phyloP scores from a whole-genome alignment of 2,113 vertebrate genomes.

The Jacana jacana region DNA sequence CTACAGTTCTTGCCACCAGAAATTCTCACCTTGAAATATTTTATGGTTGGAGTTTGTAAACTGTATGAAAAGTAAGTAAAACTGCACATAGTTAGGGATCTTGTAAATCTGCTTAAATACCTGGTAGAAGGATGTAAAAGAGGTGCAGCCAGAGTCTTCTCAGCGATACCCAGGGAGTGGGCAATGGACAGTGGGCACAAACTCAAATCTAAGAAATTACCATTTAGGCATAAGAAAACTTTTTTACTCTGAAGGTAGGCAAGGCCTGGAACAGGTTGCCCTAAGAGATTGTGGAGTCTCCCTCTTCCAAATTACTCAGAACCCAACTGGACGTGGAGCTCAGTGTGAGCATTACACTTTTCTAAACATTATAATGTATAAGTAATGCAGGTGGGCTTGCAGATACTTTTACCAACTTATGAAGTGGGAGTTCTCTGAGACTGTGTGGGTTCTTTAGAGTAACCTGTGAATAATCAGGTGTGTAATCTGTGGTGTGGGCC shows the following conservation, averaged over 20 bases:
- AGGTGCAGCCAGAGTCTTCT: background rate
- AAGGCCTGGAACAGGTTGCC: background rate
- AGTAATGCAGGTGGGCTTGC: background rate
- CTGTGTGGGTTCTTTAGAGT: background rate
- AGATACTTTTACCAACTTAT: background rate
- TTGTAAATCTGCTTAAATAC: background rate
- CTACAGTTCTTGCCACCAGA: background rate
- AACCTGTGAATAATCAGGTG: background rate
- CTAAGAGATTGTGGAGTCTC: background rate
- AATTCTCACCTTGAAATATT: background rate
- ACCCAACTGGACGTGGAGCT: fast-evolving
- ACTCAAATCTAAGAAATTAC: background rate
- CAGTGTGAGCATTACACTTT: background rate
- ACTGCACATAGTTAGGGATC: background rate
- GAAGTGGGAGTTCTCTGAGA: background rate
- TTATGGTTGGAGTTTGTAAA: background rate
- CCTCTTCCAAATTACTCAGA: background rate
- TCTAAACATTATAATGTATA: background rate
- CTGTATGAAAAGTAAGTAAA: background rate
- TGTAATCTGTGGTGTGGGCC: background rate
- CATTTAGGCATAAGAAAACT: background rate
- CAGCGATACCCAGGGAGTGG: background rate
- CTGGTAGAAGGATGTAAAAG: background rate
- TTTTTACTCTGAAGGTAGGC: background rate
- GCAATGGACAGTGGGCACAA: background rate